These are phyloP conservation scores for Pseudococcus viburni DNA, from an alignment of 2,888 invertebrate genomes.

Conservation along the genomic window DNA sequence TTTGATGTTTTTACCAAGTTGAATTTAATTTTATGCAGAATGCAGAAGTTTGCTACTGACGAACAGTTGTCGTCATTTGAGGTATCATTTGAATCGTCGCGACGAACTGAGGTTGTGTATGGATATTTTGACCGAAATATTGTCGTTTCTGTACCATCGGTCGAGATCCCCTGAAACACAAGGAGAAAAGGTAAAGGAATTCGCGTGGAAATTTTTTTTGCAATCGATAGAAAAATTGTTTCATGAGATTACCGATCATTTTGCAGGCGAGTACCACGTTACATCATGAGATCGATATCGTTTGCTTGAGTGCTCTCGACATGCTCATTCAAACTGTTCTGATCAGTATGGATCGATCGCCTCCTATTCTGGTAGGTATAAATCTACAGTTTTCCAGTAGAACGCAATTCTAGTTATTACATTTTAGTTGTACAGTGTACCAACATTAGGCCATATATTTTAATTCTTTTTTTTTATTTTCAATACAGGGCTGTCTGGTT, in stretches of 20 bases:
- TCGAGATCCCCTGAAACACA: slow-evolving; percentile 71
- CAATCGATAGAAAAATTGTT: too few species aligned
- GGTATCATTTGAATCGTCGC: slow-evolving; percentile 84
- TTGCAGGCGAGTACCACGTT: slow-evolving; percentile 71
- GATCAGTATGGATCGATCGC: slow-evolving; percentile 84
- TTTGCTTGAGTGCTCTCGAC: slow-evolving; percentile 85
- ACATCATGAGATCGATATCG: slow-evolving; percentile 84
- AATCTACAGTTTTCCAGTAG: too few species aligned
- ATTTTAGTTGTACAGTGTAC: too few species aligned
- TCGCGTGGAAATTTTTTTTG: too few species aligned
- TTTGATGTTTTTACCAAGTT: not conserved
- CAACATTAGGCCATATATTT: slow-evolving; percentile 11
- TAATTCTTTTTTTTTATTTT: slow-evolving; percentile 32
- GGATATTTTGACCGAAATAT: slow-evolving; percentile 88
- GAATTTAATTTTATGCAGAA: slow-evolving; percentile 74
- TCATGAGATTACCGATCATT: too few species aligned
- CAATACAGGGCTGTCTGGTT: slow-evolving; percentile 84
- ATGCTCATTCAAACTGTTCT: slow-evolving; percentile 89
- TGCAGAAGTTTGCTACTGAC: slow-evolving; percentile 87
- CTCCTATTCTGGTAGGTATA: slow-evolving; percentile 77
- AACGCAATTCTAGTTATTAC: too few species aligned
- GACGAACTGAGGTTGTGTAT: slow-evolving; percentile 88
- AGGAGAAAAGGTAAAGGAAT: slow-evolving; percentile 71
- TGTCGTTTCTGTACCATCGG: slow-evolving; percentile 77
- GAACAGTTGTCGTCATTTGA: slow-evolving; percentile 87